phyloP scores from a whole-genome alignment of 2,113 vertebrate genomes.

The Pimephales promelas region DNA sequence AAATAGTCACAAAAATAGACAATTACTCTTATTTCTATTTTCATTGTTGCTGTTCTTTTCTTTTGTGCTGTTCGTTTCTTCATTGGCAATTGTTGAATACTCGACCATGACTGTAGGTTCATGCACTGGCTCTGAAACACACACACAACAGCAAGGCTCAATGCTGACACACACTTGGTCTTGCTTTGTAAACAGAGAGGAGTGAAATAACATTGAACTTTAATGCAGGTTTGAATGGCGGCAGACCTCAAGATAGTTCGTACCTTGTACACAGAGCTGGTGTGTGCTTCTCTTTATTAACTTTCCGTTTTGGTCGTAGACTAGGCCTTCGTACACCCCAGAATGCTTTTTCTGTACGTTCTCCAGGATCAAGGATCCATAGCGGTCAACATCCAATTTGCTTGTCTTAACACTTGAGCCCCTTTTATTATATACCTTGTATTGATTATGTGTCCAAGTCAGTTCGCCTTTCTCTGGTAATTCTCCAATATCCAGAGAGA shows the following conservation, averaged over 20 bases:
- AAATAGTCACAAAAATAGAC: background rate
- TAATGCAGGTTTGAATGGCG: background rate
- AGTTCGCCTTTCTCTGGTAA: background rate
- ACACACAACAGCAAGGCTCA: background rate
- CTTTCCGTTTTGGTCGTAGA: background rate
- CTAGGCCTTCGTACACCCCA: background rate
- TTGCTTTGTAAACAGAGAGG: background rate
- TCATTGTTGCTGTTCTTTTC: background rate
- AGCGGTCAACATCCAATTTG: accelerated
- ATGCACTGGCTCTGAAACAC: constrained; percentile 9
- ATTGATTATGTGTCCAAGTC: background rate
- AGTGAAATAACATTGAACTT: too few relatives aligned
- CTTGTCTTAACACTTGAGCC: accelerated
- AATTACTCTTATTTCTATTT: background rate
- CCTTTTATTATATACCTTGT: accelerated
- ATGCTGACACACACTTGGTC: background rate
- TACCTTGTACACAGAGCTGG: constrained; percentile 3
- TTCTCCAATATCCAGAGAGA: background rate
- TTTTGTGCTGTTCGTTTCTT: background rate
- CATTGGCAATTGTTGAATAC: background rate
- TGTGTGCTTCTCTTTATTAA: too few relatives aligned
- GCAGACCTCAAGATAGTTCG: background rate
- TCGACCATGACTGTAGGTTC: background rate
- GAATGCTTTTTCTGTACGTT: background rate
- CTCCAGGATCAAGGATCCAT: background rate